Percentiles rank a stretch among this genome's conserved stretches.
Conservation (phyloP, 2,797 vertebrate genomes). For the Miichthys miiuy region DNA sequence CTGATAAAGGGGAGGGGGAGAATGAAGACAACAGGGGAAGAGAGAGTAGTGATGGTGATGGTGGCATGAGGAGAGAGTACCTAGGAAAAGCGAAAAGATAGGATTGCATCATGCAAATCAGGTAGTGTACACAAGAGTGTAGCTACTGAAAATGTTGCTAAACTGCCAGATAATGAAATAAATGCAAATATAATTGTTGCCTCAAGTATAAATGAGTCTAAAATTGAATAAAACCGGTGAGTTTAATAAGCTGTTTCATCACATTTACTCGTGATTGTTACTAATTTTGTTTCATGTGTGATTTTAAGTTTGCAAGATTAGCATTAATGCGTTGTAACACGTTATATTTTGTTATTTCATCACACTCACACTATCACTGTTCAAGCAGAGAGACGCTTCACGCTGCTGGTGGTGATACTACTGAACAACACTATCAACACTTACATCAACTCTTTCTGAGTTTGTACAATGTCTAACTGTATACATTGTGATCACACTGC, state of each 20-base stretch:
- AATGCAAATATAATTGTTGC: not conserved
- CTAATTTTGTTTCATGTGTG: not conserved
- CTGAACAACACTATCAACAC: not conserved
- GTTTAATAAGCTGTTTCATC: not conserved
- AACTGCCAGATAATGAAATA: not conserved
- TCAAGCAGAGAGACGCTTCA: not conserved
- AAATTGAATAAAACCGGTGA: not conserved
- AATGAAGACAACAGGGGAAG: not conserved
- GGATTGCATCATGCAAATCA: not conserved
- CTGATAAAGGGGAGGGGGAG: constrained; percentile 27
- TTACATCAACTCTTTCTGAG: not conserved
- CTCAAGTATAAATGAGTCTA: not conserved
- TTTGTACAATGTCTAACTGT: not conserved
- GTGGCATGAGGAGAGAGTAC: not conserved
- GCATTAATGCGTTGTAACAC: not conserved
- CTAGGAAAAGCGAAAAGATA: not conserved
- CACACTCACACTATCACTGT: not conserved
- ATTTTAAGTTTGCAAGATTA: not conserved
- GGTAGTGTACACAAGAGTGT: not conserved
- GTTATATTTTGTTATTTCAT: not conserved
- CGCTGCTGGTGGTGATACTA: not conserved
- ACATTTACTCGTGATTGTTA: not conserved
- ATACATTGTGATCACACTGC: not conserved
- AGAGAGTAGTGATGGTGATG: not conserved
- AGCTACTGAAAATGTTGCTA: not conserved